Base-by-base conservation (phyloP, 1,140 invertebrate species). In the Kradibia gibbosae region DNA sequence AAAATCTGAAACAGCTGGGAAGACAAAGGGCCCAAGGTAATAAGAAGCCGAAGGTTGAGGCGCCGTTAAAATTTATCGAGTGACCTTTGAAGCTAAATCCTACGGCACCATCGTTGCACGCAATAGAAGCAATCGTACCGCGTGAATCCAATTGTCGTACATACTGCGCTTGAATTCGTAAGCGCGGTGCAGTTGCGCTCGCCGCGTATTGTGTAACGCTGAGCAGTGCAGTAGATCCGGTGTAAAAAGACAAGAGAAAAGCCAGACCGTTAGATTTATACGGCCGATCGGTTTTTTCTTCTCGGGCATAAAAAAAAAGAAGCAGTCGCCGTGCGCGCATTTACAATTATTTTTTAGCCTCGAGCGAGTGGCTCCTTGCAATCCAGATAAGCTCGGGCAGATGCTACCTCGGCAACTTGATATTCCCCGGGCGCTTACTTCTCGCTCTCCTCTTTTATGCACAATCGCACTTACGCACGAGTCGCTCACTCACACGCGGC, bases 301-400 rank as follows among this genome's bases (percentile, higher is more conserved):
- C 60, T 45, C 36, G n/a, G 20, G 50, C 7, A 36, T 3, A 25
- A 55, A 25, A 55, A 25, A 74, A 62, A 62, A 65, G 62, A 28
- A 28, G 13, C 20, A 71, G 17, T 67, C 36, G 34, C 65, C 1
- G n/a, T n/a, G 10, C 42, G 22, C 25, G 2, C n/a, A 13, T 73
- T 73, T 34, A 31, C 25, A 34, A 34, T 22, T 20, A 22, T 53
- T 73, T 34, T 78, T 53, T 70, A 48, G 67, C 8, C 36, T 72
- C 48, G 62, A 20, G 53, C 20, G 55, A 11, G 5, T 65, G 20
- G 22, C 34, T 78, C 34, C 55, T 50, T 57, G 48, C 62, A 71
- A 78, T 55, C 67, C 50, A 79, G 78, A 79, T 79, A 72, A 80
- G 55, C 50, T 62, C 22, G 50, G n/a, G 7, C 11, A 50, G 77